Conservation (phyloP, 2,113 vertebrate genomes). For the Hirundichthys speculiger region DNA sequence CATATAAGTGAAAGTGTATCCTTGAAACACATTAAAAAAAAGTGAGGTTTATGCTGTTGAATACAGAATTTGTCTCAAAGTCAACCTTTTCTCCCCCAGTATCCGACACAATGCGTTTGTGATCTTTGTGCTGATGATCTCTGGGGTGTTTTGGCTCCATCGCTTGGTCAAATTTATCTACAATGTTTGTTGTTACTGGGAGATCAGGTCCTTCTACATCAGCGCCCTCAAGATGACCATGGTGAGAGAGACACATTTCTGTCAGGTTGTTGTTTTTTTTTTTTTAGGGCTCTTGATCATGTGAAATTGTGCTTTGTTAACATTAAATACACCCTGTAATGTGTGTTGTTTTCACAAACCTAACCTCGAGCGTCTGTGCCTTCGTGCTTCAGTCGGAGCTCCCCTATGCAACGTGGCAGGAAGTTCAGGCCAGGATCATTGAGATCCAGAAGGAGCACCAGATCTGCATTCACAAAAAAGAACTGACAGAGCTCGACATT, state of each 20-base stretch:
- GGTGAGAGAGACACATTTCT: constrained; percentile 77
- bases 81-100: constrained; percentile 72
- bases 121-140: constrained; percentile 91
- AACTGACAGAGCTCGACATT: constrained; percentile 93
- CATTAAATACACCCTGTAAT: not conserved
- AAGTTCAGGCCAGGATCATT: constrained; percentile 95
- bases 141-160: constrained; percentile 96
- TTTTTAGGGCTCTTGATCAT: not conserved
- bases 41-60: not conserved
- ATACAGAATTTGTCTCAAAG: not conserved
- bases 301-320: not conserved
- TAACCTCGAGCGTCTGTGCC: not conserved
- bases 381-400: constrained; percentile 85
- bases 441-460: constrained; percentile 99
- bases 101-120: constrained; percentile 91
- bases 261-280: not conserved
- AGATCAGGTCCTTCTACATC: constrained; percentile 96
- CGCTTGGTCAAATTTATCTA: constrained; percentile 96
- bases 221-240: constrained; percentile 94
- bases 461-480: constrained; percentile 99
- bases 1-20: not conserved
- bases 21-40: not conserved
- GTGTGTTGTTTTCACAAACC: not conserved
- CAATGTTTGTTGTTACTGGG: constrained; percentile 98
- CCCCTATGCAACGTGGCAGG: constrained; percentile 97